phyloP scores from a whole-genome alignment of 2,888 invertebrate species.

The Dexiosoma caninum region DNA sequence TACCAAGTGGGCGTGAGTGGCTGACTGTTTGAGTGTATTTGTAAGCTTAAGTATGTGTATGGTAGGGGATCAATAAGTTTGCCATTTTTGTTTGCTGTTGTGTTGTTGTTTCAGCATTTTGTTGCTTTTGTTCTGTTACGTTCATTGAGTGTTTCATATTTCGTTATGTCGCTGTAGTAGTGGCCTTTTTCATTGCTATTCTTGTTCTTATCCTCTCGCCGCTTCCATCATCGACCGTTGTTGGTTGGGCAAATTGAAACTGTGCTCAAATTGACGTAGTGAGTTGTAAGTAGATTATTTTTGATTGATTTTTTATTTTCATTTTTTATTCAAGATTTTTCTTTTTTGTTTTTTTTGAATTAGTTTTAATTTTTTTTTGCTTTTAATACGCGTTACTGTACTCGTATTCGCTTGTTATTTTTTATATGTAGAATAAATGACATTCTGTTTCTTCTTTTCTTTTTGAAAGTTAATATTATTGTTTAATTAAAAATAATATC shows the following conservation, averaged over 20 bases:
- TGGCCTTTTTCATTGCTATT: neutral
- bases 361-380: constrained; percentile 29
- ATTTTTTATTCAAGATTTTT: constrained; percentile 65
- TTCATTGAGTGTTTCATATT: constrained; percentile 25
- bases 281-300: constrained; percentile 69
- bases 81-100: constrained; percentile 59
- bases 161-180: neutral
- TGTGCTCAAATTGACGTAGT: constrained; percentile 60
- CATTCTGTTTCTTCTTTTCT: neutral
- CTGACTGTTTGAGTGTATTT: neutral
- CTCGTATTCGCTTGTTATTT: neutral
- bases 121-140: constrained; percentile 51
- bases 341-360: constrained; percentile 51
- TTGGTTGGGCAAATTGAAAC: constrained; percentile 55
- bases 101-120: constrained; percentile 47
- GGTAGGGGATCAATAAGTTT: constrained; percentile 58
- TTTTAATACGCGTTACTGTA: constrained; percentile 8
- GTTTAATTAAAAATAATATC: constrained; percentile 43
- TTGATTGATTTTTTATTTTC: constrained; percentile 68
- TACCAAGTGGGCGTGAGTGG: constrained; percentile 49
- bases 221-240: neutral
- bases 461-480: constrained; percentile 29
- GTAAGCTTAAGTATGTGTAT: neutral
- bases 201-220: constrained; percentile 12
- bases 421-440: constrained; percentile 23